Base-by-base conservation (phyloP, 2,113 vertebrate genomes). In the Syrmaticus mikado region DNA sequence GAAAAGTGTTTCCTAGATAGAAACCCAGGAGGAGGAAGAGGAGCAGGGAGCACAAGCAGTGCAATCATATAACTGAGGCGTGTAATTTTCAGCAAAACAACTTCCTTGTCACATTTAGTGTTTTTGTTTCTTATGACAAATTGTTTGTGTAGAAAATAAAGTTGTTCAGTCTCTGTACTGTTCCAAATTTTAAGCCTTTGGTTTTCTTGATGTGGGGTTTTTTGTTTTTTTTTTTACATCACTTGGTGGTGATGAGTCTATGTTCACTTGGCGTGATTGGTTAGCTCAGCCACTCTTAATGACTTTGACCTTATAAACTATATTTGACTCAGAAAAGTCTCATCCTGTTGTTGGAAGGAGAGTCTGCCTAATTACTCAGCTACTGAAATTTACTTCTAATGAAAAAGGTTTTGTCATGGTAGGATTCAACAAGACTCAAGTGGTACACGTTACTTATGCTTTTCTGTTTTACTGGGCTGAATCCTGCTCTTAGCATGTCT, bases 191-290 rank as follows among this genome's bases (percentile, higher is more conserved):
- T 83, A 84, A 92, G 57, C 52, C 71, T 78, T 70, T 81, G 21
- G 40, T 58, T 86, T 92, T 81, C 55, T 74, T 93, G n/a, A 50
- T 83, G 86, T 92, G 83, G 45, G 83, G 40, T 40, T 40, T 13
- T 16, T 43, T 43, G 13, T 77, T 92, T 8, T 73, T 76, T 94
- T 89, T 95, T 85, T 76, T 15, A 93, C 60, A 90, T 88, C 8
- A 5, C 24, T 92, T 88, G 74, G 38, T 13, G 16, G 11, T 60
- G 68, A 77, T 71, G 73, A 81, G 76, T 67, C 6, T 0, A 1
- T 67, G 34, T 78, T 81, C 0, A 0, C 3, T 1, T 60, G 61
- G 65, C 0, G 0, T 28, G 41, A 71, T 71, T 81, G 89, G 83
- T 71, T 84, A 75, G 41, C 57, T 90, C 16, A 8, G 57, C 71